phyloP scores from a whole-genome alignment of 2,113 vertebrate genomes.

The Neolamprologus toae region DNA sequence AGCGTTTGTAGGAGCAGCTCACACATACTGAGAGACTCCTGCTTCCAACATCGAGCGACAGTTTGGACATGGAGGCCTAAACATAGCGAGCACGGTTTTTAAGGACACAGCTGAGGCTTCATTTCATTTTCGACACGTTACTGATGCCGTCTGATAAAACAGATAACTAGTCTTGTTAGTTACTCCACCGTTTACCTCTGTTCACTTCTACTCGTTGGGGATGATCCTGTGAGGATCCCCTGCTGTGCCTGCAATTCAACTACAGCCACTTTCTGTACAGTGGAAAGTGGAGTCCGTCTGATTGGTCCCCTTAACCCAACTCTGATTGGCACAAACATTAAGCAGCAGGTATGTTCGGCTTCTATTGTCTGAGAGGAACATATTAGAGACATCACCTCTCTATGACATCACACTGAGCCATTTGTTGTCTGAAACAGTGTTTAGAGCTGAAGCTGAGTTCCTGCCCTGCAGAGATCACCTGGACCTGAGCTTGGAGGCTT shows the following conservation, averaged over 20 bases:
- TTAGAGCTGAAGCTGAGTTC: rapidly evolving
- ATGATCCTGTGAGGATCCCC: not conserved
- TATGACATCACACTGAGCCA: not conserved
- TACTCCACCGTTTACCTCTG: not conserved
- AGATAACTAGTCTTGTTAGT: not conserved
- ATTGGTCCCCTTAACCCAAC: not conserved
- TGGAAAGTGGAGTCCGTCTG: not conserved
- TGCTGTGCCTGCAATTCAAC: not conserved
- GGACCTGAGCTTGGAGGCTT: not conserved
- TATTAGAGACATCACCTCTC: not conserved
- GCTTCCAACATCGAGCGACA: not conserved
- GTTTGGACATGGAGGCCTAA: not conserved
- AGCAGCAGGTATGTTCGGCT: rapidly evolving
- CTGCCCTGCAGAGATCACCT: rapidly evolving
- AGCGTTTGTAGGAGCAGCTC: not conserved
- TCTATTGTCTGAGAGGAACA: not conserved
- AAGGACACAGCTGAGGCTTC: no score
- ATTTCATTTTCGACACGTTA: not conserved
- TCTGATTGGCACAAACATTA: not conserved
- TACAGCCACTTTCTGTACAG: not conserved
- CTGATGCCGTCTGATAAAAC: not conserved
- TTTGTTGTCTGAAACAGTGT: not conserved
- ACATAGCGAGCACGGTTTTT: not conserved
- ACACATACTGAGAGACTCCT: rapidly evolving
- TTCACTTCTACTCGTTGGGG: rapidly evolving